Evolutionary conservation across 1,140 invertebrate genomes (phyloP).

Genomic region (Formica exsecta): DNA sequence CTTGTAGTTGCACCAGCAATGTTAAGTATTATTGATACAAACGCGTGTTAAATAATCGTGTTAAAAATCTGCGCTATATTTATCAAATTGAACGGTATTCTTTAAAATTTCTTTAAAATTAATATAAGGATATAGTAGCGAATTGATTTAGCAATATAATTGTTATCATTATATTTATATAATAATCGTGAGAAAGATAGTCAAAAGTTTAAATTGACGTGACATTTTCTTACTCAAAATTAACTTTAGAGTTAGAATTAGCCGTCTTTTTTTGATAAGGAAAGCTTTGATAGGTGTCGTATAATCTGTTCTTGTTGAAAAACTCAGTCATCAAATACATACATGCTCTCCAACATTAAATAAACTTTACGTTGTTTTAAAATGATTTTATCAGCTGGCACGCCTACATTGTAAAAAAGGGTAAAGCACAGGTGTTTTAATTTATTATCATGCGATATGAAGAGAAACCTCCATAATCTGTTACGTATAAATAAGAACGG

Average conservation of each 20-base stretch:
- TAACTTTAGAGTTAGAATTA: neutral
- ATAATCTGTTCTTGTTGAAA: constrained; percentile 25
- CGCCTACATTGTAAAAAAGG: neutral
- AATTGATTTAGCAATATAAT: neutral
- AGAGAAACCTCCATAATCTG: constrained; percentile 9
- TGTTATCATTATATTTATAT: neutral
- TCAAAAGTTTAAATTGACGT: neutral
- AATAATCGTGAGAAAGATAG: neutral
- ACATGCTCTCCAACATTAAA: neutral
- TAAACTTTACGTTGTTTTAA: constrained; percentile 24
- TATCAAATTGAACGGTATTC: neutral
- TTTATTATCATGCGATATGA: constrained; percentile 4
- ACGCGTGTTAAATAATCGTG: neutral
- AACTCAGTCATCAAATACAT: constrained; percentile 13
- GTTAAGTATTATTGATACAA: constrained; percentile 5
- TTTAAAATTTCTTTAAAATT: constrained; percentile 7
- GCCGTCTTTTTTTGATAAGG: neutral
- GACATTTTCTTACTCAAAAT: constrained; percentile 12
- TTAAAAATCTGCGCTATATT: neutral
- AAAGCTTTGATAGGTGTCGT: constrained; percentile 3
- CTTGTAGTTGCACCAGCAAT: neutral
- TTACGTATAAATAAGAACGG: constrained; percentile 14
- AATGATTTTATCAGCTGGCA: constrained; percentile 3
- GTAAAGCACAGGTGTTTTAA: constrained; percentile 25
- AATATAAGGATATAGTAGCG: neutral